These are phyloP conservation scores for Hypotaenidia okinawae DNA, from an alignment of 2,797 vertebrate genomes.

Conservation along the genomic window DNA sequence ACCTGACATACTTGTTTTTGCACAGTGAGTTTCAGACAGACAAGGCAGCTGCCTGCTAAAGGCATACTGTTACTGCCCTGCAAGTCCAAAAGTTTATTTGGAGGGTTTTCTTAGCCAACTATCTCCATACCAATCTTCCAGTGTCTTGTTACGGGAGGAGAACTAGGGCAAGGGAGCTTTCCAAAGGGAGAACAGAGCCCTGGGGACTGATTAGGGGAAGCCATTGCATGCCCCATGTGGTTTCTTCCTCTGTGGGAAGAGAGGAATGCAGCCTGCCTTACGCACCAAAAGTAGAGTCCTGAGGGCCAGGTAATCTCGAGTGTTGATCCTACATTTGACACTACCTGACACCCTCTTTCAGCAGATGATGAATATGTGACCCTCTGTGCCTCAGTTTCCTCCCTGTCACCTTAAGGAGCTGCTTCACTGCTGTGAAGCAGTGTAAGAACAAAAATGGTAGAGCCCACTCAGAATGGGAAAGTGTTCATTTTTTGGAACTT, in stretches of 20 bases:
- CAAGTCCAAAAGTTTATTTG: conserved; percentile 34
- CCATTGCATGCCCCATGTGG: not conserved
- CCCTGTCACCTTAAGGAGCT: not conserved
- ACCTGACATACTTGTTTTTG: conserved; percentile 64
- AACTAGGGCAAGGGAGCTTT: conserved; percentile 40
- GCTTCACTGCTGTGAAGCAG: not conserved
- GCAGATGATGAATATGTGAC: not conserved
- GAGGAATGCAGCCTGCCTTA: conserved; percentile 20
- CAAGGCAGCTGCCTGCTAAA: conserved; percentile 54
- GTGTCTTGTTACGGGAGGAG: conserved; percentile 8
- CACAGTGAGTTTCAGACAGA: conserved; percentile 4
- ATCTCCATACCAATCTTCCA: conserved; percentile 44
- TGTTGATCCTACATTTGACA: not conserved
- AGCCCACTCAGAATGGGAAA: not conserved
- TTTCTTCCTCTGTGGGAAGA: conserved; percentile 31
- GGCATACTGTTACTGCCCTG: conserved; percentile 15
- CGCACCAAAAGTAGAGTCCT: conserved; percentile 32
- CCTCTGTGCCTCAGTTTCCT: not conserved
- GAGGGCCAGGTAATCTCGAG: conserved; percentile 21
- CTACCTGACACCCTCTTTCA: not conserved
- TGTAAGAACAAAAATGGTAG: fast-evolving
- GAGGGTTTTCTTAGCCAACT: conserved; percentile 23
- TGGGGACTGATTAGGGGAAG: not conserved
- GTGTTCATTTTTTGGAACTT: not conserved
- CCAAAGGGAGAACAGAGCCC: not conserved